Base-by-base conservation (phyloP, 2,888 invertebrate species). In the Drosophila fulvimacula region DNA sequence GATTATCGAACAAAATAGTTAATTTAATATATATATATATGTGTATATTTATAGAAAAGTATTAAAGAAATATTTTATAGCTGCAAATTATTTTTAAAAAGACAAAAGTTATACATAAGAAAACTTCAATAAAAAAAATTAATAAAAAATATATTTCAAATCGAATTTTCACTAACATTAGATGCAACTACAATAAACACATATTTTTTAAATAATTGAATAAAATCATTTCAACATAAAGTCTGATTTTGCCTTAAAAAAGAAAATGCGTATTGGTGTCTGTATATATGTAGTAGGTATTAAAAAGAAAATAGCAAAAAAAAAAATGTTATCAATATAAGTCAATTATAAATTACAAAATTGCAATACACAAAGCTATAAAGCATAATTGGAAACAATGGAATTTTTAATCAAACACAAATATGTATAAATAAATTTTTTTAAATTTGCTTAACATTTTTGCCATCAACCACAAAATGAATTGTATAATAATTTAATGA, bases 401-500 rank as follows among this genome's bases (percentile, higher is more conserved):
- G 9, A 32, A 57, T 19, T 48, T 63, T 55, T 30, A 30, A 55
- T 53, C 51, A 55, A 19, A 39, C 24, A 19, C 36, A 46, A 44
- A 21, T 32, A 56, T 46, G 34, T 19, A 36, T 41, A 30, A 61
- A 60, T 66, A 66, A 65, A 67, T 44, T 41, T 11, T n/a, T n/a
- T n/a, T n/a, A 44, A 48, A 48, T 55, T 53, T 19, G 32, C 27
- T 48, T 27, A 42, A 32, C 55, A 53, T 56, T 17, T 17, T 59
- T 41, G 46, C 41, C 46, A 59, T 56, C 32, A 56, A 69, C 69
- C 76, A 57, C 77, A 74, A 80, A 70, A 71, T 73, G 49, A 75
- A 85, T 76, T 77, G 56, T 68, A 73, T 71, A 56, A 79, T 72
- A 72, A 73, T 85, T 82, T 82, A 77, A 82, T 75, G 73, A 67